phyloP scores from a whole-genome alignment of 2,113 vertebrate species.

The Eupsittula cactorum region DNA sequence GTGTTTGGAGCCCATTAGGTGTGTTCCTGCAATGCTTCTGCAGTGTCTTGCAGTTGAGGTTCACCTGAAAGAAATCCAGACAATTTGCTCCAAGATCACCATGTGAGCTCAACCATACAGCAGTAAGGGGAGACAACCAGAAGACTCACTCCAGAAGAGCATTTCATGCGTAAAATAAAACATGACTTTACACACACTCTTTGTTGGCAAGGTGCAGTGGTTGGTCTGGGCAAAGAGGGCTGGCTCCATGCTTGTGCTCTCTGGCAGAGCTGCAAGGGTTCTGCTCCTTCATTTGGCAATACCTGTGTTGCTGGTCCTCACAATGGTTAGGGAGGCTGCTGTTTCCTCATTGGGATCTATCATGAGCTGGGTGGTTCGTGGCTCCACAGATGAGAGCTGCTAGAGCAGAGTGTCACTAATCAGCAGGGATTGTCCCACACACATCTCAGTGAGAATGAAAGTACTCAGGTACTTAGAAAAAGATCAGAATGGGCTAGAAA shows the following conservation, averaged over 20 bases:
- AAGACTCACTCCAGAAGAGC: background rate
- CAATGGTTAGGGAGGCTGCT: background rate
- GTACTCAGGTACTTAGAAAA: background rate
- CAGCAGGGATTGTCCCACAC: background rate
- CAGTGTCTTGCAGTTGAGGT: background rate
- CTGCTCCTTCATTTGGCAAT: background rate
- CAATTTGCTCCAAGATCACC: background rate
- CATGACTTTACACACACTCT: background rate
- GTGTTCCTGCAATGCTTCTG: background rate
- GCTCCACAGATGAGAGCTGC: background rate
- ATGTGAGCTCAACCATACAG: background rate
- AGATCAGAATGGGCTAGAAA: background rate
- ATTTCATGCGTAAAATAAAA: background rate
- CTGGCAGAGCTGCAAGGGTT: background rate
- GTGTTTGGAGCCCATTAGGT: background rate
- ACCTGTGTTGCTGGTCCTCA: background rate
- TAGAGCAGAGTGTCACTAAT: background rate
- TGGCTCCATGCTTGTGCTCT: fast-evolving
- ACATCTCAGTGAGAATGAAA: background rate
- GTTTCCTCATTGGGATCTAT: background rate
- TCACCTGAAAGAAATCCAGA: background rate
- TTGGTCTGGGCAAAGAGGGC: background rate
- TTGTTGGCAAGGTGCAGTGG: background rate
- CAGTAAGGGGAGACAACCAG: background rate
- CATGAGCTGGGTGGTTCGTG: background rate